Conservation (phyloP, 2,113 vertebrate genomes). For the Engystomops pustulosus region DNA sequence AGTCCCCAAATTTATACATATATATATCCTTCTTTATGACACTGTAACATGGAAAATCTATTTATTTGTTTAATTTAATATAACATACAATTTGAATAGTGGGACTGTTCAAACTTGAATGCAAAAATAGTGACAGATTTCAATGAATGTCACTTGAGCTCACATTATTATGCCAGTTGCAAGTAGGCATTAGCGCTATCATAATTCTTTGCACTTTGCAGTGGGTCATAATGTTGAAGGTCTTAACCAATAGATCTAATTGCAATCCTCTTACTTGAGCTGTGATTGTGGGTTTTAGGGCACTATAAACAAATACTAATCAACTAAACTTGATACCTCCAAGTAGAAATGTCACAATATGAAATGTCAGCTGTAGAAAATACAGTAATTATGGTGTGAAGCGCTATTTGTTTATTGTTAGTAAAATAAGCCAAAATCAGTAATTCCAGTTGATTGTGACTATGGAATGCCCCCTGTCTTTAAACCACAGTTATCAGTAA, state of each 20-base stretch:
- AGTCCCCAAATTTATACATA: no score
- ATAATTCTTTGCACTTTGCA: conserved; percentile 88
- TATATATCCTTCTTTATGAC: no score
- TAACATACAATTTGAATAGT: neutral
- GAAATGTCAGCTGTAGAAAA: conserved; percentile 84
- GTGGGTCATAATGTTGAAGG: conserved; percentile 84
- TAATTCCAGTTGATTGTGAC: conserved; percentile 65
- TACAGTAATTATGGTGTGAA: conserved; percentile 80
- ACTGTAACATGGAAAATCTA: no score
- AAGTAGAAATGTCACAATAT: conserved; percentile 79
- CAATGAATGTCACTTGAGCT: conserved; percentile 76
- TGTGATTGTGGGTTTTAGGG: conserved; percentile 91
- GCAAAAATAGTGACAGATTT: conserved; percentile 72
- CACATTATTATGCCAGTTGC: conserved; percentile 79
- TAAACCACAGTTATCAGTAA: conserved; percentile 76
- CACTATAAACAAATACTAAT: conserved; percentile 88
- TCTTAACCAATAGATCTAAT: conserved; percentile 91
- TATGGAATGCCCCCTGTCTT: conserved; percentile 72
- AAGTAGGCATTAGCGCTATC: conserved; percentile 81
- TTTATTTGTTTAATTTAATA: neutral
- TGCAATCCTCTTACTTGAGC: conserved; percentile 86
- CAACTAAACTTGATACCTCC: conserved; percentile 87
- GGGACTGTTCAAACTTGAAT: neutral
- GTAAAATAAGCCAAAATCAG: conserved; percentile 72
- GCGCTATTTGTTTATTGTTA: conserved; percentile 76